phyloP scores from a whole-genome alignment of 1,140 invertebrate species.

The Parapsyche elsis region DNA sequence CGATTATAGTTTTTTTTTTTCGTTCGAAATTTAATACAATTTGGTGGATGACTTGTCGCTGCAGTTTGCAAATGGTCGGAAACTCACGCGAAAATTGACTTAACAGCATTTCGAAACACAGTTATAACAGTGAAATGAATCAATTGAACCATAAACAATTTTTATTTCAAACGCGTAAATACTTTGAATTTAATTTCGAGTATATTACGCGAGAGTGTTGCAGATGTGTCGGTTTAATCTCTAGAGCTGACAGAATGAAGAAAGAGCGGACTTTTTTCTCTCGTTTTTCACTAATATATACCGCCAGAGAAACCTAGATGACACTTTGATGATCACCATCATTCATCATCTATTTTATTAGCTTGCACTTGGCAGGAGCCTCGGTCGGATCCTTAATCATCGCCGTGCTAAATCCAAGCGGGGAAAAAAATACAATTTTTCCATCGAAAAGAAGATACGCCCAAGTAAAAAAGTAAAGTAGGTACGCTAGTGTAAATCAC shows the following conservation, averaged over 20 bases:
- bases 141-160: no score
- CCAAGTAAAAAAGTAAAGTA: no score
- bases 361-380: constrained; percentile 49
- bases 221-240: constrained; percentile 23
- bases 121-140: no score
- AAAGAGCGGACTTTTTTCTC: constrained; percentile 27
- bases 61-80: neutral
- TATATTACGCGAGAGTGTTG: neutral
- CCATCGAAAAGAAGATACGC: neutral
- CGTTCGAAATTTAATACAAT: constrained; percentile 27
- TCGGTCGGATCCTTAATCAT: constrained; percentile 40
- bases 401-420: no score
- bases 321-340: constrained; percentile 46
- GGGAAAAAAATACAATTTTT: neutral
- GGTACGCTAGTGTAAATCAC: no score
- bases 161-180: no score
- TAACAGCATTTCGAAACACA: neutral
- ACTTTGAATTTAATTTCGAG: no score
- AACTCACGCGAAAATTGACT: neutral
- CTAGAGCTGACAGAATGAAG: constrained; percentile 8
- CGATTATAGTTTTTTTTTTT: constrained; percentile 36
- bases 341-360: constrained; percentile 54
- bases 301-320: constrained; percentile 31
- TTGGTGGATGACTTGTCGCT: neutral
- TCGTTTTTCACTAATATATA: constrained; percentile 21